Conservation (phyloP, 2,797 vertebrate genomes). For the Melanotaenia nigrans region DNA sequence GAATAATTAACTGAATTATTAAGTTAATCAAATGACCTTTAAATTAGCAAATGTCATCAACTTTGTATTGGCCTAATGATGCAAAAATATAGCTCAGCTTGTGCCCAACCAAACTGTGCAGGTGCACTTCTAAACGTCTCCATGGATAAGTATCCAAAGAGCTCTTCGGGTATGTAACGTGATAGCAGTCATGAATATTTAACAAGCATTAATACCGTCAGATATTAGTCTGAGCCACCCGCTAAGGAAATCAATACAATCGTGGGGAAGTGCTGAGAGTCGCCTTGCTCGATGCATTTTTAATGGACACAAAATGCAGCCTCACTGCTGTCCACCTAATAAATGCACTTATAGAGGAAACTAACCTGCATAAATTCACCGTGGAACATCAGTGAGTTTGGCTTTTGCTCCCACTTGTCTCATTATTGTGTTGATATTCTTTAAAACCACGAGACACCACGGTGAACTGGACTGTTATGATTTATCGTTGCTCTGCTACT, state of each 20-base stretch:
- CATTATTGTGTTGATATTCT: neutral
- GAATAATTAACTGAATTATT: too few relatives aligned
- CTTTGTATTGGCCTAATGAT: too few relatives aligned
- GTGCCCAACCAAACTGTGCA: neutral
- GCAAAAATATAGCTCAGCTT: too few relatives aligned
- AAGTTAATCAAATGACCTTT: too few relatives aligned
- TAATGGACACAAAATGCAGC: constrained; percentile 43
- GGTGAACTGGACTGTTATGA: neutral
- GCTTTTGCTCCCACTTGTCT: neutral
- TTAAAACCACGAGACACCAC: neutral
- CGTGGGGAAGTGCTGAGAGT: constrained; percentile 63
- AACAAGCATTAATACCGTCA: constrained; percentile 59
- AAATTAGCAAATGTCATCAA: too few relatives aligned
- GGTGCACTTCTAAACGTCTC: neutral
- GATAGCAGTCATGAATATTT: constrained; percentile 69
- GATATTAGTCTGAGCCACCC: constrained; percentile 40
- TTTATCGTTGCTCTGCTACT: neutral
- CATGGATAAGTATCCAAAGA: constrained; percentile 1
- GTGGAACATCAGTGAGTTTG: neutral
- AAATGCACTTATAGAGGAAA: neutral
- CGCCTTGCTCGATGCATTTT: constrained; percentile 54
- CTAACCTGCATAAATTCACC: neutral
- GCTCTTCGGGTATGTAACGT: constrained; percentile 26
- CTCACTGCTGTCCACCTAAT: neutral
- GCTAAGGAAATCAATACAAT: constrained; percentile 68